Evolutionary conservation across 2,888 invertebrate species (phyloP), one percentile per base, ranked within the genome.

Genomic region (Craniophora ligustri): DNA sequence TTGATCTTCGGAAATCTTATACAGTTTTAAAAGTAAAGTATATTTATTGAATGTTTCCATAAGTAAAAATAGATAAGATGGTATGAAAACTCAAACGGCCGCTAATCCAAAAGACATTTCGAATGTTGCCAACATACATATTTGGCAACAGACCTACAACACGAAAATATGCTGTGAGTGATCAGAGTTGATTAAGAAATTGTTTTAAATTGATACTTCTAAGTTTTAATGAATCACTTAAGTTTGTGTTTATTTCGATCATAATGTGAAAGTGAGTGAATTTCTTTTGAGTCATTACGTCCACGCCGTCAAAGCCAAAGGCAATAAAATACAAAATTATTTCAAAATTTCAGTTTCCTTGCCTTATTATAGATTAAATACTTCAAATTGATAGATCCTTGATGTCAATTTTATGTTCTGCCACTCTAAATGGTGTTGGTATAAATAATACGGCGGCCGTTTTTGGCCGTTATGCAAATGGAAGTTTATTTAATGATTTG

Each of bases 31-130:
- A 26, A 11, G n/a, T 3, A 21, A 38, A n/a, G 6, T 35, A 23
- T 36, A 39, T 23, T 38, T 65, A 7, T 39, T 34, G 31, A 15
- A 48, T 38, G 11, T 16, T 46, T 63, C 49, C 62, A 49, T 74
- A 55, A 49, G 67, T 71, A 71, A 74, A 63, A 57, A 71, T 41
- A 32, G 15, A 53, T 32, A 32, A 46, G 50, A 50, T 46, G 40
- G 38, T 66, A 55, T 53, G 54, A 44, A 45, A 58, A 65, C 54
- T 66, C 49, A 53, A 38, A 63, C 46, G 54, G 55, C 61, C 61
- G 50, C 61, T 70, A 53, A 59, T 46, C 39, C 44, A 70, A 70
- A 70, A 70, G 71, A 70, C 70, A 70, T 59, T 59, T 45, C 26
- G 41, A 47, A 36, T 59, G 45, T 65, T 65, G 60, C 48, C 15